Evolutionary conservation across 2,888 invertebrate species (phyloP).

Genomic region (Laothoe populi): DNA sequence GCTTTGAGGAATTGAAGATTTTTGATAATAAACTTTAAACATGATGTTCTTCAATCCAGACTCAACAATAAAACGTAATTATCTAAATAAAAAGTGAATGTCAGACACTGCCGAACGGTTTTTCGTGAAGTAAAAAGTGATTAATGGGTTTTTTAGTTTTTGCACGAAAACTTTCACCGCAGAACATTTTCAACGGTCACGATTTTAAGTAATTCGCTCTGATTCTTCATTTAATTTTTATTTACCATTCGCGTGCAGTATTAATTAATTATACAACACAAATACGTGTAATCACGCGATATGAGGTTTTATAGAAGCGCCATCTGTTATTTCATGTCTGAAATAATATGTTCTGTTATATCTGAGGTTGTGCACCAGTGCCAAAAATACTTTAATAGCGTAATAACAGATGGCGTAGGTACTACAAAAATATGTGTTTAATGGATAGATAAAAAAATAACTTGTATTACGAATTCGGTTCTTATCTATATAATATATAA

Average conservation of each 20-base stretch:
- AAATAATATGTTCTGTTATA: background rate
- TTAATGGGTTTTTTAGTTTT: slow-evolving; percentile 50
- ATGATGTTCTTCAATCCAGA: too few species aligned
- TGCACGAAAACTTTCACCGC: slow-evolving; percentile 54
- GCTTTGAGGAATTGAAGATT: too few species aligned
- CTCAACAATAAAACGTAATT: too few species aligned
- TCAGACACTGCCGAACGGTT: slow-evolving; percentile 53
- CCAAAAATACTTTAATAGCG: background rate
- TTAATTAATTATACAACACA: slow-evolving; percentile 31
- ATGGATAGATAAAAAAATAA: too few species aligned
- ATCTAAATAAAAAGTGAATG: slow-evolving; percentile 30
- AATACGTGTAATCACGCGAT: background rate
- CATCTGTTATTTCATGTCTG: background rate
- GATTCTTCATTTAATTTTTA: slow-evolving; percentile 44
- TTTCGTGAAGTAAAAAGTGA: slow-evolving; percentile 60
- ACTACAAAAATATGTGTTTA: too few species aligned
- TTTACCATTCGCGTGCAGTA: slow-evolving; percentile 41
- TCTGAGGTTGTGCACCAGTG: too few species aligned
- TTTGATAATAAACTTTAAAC: too few species aligned
- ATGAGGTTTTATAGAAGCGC: background rate
- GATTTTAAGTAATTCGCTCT: slow-evolving; percentile 41
- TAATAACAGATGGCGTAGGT: background rate
- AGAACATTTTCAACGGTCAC: slow-evolving; percentile 35
- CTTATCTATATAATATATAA: too few species aligned
- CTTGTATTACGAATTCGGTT: too few species aligned